Base-by-base conservation (phyloP, 1,140 invertebrate genomes). In the Nebria ingens region DNA sequence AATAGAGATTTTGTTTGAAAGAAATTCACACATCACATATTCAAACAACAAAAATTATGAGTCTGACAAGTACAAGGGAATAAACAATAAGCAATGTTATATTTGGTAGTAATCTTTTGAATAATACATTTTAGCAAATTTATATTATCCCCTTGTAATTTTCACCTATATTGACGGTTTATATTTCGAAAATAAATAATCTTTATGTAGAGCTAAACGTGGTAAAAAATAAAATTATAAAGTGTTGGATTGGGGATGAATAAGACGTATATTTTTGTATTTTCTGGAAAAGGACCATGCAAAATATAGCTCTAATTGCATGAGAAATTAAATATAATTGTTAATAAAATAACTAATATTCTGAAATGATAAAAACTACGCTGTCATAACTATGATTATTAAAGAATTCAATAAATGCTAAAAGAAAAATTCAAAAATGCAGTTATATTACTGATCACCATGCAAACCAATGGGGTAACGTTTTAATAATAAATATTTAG, bases 21-120 rank as follows among this genome's bases (percentile, higher is more conserved):
- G 17, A 51, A 55, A 12, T 12, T 45, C 54, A 51, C 21, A 21
- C 21, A 55, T 45, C 40, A 45, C 40, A 45, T 45, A 45, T 45
- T 45, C 40, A 45, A 45, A 45, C 40, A 45, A 45, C 40, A 45
- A 6, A 45, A 12, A 45, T 6, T n/a, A 29, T 29, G n/a, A n/a
- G n/a, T n/a, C n/a, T n/a, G n/a, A n/a, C n/a, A n/a, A n/a, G n/a
- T n/a, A n/a, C n/a, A n/a, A n/a, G n/a, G n/a, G n/a, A n/a, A n/a
- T n/a, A n/a, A n/a, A n/a, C n/a, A n/a, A n/a, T n/a, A n/a, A n/a
- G n/a, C n/a, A n/a, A n/a, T n/a, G n/a, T n/a, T n/a, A n/a, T n/a
- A n/a, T n/a, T n/a, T n/a, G n/a, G n/a, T n/a, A n/a, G 25, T 6
- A 29, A 6, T 29, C 13, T 29, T 6, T 29, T 29, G 25, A 6